A percentile compares a stretch with the other conserved stretches of the same genome.
Evolutionary conservation across 2,113 vertebrate genomes (phyloP).

Genomic region (Chaenogobius annularis): DNA sequence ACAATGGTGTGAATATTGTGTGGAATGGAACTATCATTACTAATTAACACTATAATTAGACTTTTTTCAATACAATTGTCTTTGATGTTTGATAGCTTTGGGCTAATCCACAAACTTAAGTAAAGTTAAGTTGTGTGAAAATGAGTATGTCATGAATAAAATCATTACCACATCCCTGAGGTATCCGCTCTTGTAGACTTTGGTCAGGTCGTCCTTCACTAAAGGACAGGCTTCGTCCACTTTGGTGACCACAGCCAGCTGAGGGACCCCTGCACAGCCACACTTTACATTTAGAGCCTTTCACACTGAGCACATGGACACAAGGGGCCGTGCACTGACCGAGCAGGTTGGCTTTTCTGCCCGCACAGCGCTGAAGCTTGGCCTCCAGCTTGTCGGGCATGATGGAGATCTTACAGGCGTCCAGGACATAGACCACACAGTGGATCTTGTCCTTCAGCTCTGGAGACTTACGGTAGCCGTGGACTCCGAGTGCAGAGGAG

Average conservation of each 20-base stretch:
- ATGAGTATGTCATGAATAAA: no score
- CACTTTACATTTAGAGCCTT: not conserved
- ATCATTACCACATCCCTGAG: slow-evolving; percentile 35
- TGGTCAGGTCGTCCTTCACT: slow-evolving; percentile 29
- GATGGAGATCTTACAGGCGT: slow-evolving; percentile 69
- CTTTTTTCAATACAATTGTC: no score
- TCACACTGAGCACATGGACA: not conserved
- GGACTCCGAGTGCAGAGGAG: slow-evolving; percentile 29
- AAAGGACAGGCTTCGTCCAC: slow-evolving; percentile 47
- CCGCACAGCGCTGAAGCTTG: slow-evolving; percentile 59
- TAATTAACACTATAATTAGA: no score
- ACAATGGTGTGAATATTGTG: no score
- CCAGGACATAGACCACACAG: slow-evolving; percentile 63
- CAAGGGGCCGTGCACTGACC: slow-evolving; percentile 40
- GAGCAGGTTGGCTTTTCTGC: slow-evolving; percentile 58
- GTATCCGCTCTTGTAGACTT: slow-evolving; percentile 45
- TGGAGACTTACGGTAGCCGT: slow-evolving; percentile 21
- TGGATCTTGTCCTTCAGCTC: slow-evolving; percentile 50
- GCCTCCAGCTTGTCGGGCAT: no score
- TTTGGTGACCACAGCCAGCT: slow-evolving; percentile 50
- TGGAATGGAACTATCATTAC: no score
- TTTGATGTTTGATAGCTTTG: no score
- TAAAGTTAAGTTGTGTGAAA: no score
- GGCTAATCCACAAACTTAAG: no score
- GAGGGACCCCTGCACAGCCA: slow-evolving; percentile 41